These are phyloP conservation scores for Heterotilapia buettikoferi DNA, from an alignment of 2,113 vertebrate species.

Conservation along the genomic window DNA sequence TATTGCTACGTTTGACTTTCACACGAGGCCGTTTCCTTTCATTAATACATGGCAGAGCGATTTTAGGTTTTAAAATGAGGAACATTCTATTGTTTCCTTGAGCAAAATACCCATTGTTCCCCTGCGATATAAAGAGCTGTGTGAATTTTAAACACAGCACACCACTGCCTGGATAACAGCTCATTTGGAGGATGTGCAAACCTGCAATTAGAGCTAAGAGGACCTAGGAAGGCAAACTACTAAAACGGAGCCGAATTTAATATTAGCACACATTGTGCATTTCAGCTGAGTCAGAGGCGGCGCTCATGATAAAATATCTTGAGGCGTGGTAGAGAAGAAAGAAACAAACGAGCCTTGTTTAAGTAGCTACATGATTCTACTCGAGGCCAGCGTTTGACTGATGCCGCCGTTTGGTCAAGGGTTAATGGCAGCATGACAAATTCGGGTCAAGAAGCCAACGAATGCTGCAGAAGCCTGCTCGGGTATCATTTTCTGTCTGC, in stretches of 20 bases:
- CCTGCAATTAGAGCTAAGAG: slow-evolving; percentile 1
- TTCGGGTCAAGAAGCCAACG: background rate
- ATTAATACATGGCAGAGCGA: background rate
- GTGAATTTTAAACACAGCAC: slow-evolving; percentile 1
- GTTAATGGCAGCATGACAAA: background rate
- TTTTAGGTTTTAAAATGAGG: background rate
- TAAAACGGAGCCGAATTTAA: background rate
- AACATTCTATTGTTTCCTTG: background rate
- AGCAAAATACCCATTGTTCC: background rate
- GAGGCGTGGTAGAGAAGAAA: background rate
- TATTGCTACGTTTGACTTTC: background rate
- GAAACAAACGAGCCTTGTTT: background rate
- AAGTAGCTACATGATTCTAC: background rate
- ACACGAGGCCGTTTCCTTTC: background rate
- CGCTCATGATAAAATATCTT: background rate
- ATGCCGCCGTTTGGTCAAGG: background rate
- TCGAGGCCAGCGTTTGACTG: background rate
- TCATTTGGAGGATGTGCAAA: slow-evolving; percentile 7
- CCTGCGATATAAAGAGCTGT: background rate
- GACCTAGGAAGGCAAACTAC: background rate
- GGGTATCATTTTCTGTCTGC: background rate
- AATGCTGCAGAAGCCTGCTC: background rate
- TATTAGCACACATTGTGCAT: background rate
- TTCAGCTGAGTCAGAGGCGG: background rate
- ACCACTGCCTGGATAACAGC: background rate